These are phyloP conservation scores for Struthidea cinerea DNA, from an alignment of 2,113 vertebrate genomes.

Conservation along the genomic window DNA sequence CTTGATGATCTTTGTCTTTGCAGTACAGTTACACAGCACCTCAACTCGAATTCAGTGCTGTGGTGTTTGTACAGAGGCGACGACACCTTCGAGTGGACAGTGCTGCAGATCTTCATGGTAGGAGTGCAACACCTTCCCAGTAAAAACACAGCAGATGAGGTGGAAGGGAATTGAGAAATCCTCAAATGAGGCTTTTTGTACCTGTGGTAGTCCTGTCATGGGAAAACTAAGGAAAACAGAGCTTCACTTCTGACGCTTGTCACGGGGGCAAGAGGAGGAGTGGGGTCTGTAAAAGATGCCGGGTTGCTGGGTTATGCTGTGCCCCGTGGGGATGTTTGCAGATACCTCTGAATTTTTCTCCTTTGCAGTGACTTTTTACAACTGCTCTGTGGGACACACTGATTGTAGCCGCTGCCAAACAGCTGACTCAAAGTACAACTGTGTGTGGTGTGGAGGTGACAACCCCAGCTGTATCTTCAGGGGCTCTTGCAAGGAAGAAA, in stretches of 20 bases:
- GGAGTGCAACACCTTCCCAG: neutral
- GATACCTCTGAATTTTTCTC: neutral
- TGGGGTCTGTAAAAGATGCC: neutral
- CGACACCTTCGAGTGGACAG: slow-evolving; percentile 91
- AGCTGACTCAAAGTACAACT: slow-evolving; percentile 82
- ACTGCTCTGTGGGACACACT: slow-evolving; percentile 89
- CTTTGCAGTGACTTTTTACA: slow-evolving; percentile 87
- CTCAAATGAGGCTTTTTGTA: neutral
- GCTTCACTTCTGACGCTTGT: neutral
- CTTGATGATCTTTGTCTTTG: slow-evolving; percentile 37
- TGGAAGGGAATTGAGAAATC: neutral
- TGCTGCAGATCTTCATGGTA: slow-evolving; percentile 83
- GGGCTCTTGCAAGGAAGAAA: slow-evolving; percentile 78
- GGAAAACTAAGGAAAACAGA: neutral
- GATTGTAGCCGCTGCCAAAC: slow-evolving; percentile 97
- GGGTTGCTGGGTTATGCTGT: neutral
- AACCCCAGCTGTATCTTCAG: slow-evolving; percentile 81
- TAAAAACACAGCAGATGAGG: neutral
- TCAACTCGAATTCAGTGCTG: slow-evolving; percentile 83
- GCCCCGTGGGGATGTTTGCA: neutral
- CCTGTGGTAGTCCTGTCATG: neutral
- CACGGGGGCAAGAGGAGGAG: neutral
- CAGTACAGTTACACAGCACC: slow-evolving; percentile 85
- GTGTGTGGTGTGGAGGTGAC: slow-evolving; percentile 89
- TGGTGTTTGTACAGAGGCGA: slow-evolving; percentile 87